Evolutionary conservation across 1,140 invertebrate genomes (phyloP).

Genomic region (Platyscapa corneri): DNA sequence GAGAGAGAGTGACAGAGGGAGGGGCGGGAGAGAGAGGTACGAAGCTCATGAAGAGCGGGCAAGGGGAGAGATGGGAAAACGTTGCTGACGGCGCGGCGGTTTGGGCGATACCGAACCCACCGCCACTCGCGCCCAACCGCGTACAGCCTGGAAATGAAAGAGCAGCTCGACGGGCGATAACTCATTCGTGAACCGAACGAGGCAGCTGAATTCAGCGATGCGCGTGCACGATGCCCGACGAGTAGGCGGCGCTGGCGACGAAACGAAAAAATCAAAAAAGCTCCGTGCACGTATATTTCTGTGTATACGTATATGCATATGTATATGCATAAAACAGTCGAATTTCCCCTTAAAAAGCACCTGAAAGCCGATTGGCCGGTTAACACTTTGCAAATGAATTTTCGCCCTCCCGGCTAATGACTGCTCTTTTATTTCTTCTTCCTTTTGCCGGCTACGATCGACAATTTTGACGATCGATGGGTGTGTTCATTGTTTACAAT

Average conservation of each 20-base stretch:
- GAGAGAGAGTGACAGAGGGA: not conserved
- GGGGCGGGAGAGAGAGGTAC: constrained; percentile 15
- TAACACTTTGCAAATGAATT: constrained; percentile 30
- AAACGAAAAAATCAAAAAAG: constrained; percentile 3
- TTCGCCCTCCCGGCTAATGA: not conserved
- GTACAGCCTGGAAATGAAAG: constrained; percentile 72
- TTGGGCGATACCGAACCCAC: constrained; percentile 64
- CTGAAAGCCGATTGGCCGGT: constrained; percentile 10
- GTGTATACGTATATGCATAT: not conserved
- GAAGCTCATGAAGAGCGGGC: not conserved
- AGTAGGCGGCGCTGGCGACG: constrained; percentile 58
- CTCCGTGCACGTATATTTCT: too few species aligned
- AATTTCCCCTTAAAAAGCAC: constrained; percentile 24
- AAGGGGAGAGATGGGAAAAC: constrained; percentile 57
- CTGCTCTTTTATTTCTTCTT: not conserved
- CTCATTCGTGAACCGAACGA: constrained; percentile 74
- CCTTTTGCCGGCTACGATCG: not conserved
- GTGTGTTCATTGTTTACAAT: not conserved
- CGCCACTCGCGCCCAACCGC: constrained; percentile 57
- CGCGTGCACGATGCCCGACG: constrained; percentile 68
- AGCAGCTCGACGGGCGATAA: constrained; percentile 73
- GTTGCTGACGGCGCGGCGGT: constrained; percentile 65
- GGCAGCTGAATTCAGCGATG: constrained; percentile 73
- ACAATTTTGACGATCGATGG: not conserved
- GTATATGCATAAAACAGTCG: constrained; percentile 13